Percentiles rank a stretch among this genome's conserved stretches.
Evolutionary conservation across 2,888 invertebrate species (phyloP).

Genomic region (Calliphora vomitoria): DNA sequence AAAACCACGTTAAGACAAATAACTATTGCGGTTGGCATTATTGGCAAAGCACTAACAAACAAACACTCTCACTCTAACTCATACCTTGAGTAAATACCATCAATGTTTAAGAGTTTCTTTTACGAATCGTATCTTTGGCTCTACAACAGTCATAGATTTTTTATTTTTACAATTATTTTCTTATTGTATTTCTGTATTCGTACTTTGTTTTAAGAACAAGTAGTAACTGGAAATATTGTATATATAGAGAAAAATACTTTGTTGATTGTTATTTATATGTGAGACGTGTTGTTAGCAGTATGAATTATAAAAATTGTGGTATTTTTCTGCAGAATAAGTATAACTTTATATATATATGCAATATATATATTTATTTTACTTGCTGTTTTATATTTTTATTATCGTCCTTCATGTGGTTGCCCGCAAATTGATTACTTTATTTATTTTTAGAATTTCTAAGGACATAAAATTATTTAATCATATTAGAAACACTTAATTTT

Average conservation of each 20-base stretch:
- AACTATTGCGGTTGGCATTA: slow-evolving; percentile 56
- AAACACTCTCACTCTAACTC: slow-evolving; percentile 23
- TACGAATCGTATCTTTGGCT: too few relatives aligned
- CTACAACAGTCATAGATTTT: slow-evolving; percentile 7
- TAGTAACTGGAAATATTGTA: not conserved
- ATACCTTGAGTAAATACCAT: slow-evolving; percentile 4
- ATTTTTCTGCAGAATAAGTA: not conserved
- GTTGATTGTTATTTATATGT: slow-evolving; percentile 50
- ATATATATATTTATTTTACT: not conserved
- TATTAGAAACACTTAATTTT: slow-evolving; percentile 16
- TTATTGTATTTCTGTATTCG: not conserved
- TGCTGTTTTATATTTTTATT: slow-evolving; percentile 35
- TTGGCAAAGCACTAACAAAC: slow-evolving; percentile 47
- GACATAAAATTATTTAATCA: slow-evolving; percentile 39
- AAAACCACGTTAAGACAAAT: slow-evolving; percentile 73
- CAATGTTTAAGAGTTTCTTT: slow-evolving; percentile 11
- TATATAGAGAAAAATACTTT: slow-evolving; percentile 30
- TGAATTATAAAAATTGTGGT: not conserved
- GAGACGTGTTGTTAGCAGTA: slow-evolving; percentile 24
- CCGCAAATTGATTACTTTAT: slow-evolving; percentile 51
- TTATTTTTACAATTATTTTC: slow-evolving; percentile 22
- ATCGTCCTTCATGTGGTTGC: slow-evolving; percentile 19
- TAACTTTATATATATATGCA: not conserved
- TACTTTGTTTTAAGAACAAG: slow-evolving; percentile 9
- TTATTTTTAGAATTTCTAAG: slow-evolving; percentile 47